phyloP scores from a whole-genome alignment of 1,140 invertebrate genomes.

The Triops cancriformis region DNA sequence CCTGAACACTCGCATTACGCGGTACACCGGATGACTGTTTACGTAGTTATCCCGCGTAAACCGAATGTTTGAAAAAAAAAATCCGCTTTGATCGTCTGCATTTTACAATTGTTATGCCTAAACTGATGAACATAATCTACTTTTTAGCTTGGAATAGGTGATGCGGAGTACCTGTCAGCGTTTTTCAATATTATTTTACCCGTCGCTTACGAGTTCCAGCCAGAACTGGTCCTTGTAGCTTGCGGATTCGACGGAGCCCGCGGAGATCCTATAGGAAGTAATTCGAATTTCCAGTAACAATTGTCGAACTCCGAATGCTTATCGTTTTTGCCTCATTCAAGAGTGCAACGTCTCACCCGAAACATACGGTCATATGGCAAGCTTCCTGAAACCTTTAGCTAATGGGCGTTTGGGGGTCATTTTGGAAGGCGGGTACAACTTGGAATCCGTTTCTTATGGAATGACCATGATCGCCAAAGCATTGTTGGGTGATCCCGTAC shows the following conservation, averaged over 20 bases:
- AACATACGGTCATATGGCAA: slow-evolving; percentile 80
- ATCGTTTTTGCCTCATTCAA: slow-evolving; percentile 32
- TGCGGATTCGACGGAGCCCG: slow-evolving; percentile 90
- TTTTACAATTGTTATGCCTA: neutral
- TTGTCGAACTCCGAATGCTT: neutral
- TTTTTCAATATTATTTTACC: slow-evolving; percentile 84
- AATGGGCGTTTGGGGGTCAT: slow-evolving; percentile 71
- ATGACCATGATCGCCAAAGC: slow-evolving; percentile 80
- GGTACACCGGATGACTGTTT: no score
- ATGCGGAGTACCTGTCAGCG: slow-evolving; percentile 79
- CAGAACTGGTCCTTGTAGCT: slow-evolving; percentile 82
- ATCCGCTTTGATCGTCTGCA: neutral
- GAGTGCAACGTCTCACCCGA: slow-evolving; percentile 77
- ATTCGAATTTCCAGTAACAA: neutral
- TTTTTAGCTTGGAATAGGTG: slow-evolving; percentile 59
- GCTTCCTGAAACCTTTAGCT: slow-evolving; percentile 70
- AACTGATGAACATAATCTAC: neutral
- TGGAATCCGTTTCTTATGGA: slow-evolving; percentile 70
- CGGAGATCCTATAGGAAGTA: slow-evolving; percentile 76
- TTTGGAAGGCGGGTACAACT: slow-evolving; percentile 90
- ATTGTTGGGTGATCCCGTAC: slow-evolving; percentile 72
- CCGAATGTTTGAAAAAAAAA: neutral
- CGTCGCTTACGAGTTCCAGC: slow-evolving; percentile 80
- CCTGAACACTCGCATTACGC: no score
- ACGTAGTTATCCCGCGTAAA: neutral